Evolutionary conservation across 2,113 vertebrate genomes (phyloP).

Genomic region (Cryptomyrus ogoouensis): DNA sequence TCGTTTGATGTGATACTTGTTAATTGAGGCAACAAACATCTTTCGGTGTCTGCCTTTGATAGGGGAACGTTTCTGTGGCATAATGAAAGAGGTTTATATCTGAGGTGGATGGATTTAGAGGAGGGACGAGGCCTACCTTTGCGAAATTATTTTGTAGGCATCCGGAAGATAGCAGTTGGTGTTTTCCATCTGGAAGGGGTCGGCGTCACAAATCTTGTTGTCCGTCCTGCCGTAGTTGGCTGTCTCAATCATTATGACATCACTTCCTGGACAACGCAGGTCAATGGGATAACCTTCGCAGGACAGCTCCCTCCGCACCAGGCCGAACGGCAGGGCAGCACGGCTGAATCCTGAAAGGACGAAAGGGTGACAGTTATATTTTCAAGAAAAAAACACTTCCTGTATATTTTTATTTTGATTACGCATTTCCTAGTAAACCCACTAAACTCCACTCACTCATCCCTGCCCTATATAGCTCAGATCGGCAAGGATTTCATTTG

Average conservation of each 20-base stretch:
- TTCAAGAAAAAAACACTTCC: background rate
- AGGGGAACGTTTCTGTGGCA: background rate
- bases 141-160: constrained; percentile 98
- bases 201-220: constrained; percentile 97
- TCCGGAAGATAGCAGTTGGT: constrained; percentile 97
- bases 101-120: background rate
- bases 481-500: background rate
- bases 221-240: constrained; percentile 97
- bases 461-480: background rate
- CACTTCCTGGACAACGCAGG: constrained; percentile 92
- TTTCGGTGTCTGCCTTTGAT: background rate
- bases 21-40: background rate
- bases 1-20: background rate
- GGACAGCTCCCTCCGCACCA: constrained; percentile 90
- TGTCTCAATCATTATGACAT: constrained; percentile 97
- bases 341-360: constrained; percentile 77
- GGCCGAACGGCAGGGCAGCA: constrained; percentile 85
- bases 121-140: constrained; percentile 70
- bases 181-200: constrained; percentile 99
- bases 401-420: background rate
- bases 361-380: background rate
- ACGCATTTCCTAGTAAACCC: background rate
- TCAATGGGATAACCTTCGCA: constrained; percentile 97
- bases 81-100: background rate
- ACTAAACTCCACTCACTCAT: background rate